Conservation (phyloP, 2,113 vertebrate genomes). For the Synchiropus splendidus region DNA sequence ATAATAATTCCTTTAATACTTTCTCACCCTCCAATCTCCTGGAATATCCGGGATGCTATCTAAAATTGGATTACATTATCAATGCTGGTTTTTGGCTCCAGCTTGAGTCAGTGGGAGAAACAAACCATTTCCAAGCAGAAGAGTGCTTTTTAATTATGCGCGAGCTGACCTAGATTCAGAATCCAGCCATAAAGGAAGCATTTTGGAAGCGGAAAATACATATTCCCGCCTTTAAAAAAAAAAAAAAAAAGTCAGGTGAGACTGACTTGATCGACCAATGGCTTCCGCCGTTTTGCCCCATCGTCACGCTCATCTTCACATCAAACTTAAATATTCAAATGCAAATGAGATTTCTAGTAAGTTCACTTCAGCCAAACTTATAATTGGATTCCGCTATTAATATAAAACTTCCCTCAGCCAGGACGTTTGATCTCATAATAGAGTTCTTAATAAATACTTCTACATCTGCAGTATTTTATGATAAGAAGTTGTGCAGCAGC, state of each 20-base stretch:
- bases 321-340: conserved; percentile 60
- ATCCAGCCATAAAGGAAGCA: too few relatives aligned
- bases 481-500: conserved; percentile 6
- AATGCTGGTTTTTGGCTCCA: conserved; percentile 1
- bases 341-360: conserved; percentile 45
- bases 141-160: conserved; percentile 49
- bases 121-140: conserved; percentile 30
- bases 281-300: too few relatives aligned
- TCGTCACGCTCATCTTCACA: conserved; percentile 46
- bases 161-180: conserved; percentile 55
- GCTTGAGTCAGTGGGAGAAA: too few relatives aligned
- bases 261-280: too few relatives aligned
- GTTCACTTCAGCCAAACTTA: conserved; percentile 57
- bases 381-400: conserved; percentile 67
- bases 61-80: conserved; percentile 42
- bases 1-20: conserved; percentile 35
- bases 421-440: conserved; percentile 40
- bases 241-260: too few relatives aligned
- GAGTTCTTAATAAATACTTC: conserved; percentile 14
- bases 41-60: conserved; percentile 25
- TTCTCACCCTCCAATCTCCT: conserved; percentile 25
- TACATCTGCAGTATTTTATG: conserved; percentile 27
- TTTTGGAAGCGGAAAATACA: too few relatives aligned
- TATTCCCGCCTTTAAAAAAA: too few relatives aligned
- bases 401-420: conserved; percentile 56